phyloP scores from a whole-genome alignment of 2,888 invertebrate species.

The Eupeodes luniger region DNA sequence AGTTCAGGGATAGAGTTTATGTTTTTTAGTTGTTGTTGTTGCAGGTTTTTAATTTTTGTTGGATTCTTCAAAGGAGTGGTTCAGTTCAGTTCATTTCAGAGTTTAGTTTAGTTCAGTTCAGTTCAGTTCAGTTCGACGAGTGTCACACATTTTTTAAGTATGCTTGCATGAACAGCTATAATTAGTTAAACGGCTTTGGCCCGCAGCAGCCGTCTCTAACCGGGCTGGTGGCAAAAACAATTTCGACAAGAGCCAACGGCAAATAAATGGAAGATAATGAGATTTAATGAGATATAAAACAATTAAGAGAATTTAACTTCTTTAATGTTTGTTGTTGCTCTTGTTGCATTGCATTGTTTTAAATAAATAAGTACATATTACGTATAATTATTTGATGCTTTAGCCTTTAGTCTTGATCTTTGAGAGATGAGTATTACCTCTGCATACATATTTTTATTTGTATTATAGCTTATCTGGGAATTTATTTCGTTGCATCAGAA shows the following conservation, averaged over 20 bases:
- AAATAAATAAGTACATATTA: neutral
- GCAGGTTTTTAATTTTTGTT: neutral
- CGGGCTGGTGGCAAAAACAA: neutral
- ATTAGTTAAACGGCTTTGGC: constrained; percentile 60
- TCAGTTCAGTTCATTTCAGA: constrained; percentile 11
- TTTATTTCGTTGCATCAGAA: neutral
- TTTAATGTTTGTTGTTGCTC: neutral
- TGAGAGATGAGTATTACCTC: neutral
- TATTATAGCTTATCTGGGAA: neutral
- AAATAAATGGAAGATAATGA: constrained; percentile 42
- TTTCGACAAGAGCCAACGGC: neutral
- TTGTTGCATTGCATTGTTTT: neutral
- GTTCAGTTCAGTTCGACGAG: constrained; percentile 35
- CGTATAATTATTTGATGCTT: constrained; percentile 24
- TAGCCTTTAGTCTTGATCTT: constrained; percentile 11
- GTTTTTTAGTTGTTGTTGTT: neutral
- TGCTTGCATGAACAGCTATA: constrained; percentile 53
- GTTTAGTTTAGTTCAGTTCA: constrained; percentile 35
- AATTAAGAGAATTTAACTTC: constrained; percentile 52
- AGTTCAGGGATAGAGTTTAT: constrained; percentile 54
- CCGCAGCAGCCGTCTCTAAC: neutral
- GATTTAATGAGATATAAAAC: constrained; percentile 57
- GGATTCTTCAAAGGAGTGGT: constrained; percentile 54
- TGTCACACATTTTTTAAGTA: constrained; percentile 52
- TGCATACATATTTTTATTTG: too few relatives aligned